These are phyloP conservation scores for Petaurus breviceps DNA, from an alignment of 2,113 vertebrate species.

Conservation along the genomic window DNA sequence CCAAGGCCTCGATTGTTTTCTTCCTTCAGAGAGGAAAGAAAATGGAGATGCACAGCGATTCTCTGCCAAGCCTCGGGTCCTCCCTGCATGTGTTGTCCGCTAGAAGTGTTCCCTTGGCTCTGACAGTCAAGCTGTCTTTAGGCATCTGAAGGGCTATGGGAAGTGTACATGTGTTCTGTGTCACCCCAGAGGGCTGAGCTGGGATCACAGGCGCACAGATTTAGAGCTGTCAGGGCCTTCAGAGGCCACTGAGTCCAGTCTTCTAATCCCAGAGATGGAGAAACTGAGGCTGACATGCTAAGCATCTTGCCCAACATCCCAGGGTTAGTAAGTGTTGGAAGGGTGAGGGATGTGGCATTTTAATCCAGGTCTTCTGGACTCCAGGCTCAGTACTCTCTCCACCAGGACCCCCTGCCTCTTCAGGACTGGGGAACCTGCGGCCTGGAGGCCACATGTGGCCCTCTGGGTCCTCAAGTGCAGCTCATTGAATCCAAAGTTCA, in stretches of 20 bases:
- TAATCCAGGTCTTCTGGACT: conserved; percentile 1
- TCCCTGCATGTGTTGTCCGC: background rate
- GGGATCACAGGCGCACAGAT: background rate
- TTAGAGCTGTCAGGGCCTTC: background rate
- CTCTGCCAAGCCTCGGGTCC: background rate
- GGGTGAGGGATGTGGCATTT: background rate
- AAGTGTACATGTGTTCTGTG: background rate
- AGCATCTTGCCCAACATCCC: background rate
- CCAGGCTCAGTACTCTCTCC: background rate
- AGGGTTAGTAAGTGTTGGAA: background rate
- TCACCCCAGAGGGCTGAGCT: background rate
- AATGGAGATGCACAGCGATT: background rate
- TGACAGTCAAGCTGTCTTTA: background rate
- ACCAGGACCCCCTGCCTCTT: background rate
- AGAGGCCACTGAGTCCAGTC: background rate
- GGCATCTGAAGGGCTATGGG: background rate
- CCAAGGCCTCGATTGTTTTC: background rate
- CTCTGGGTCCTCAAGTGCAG: no score
- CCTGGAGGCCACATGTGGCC: background rate
- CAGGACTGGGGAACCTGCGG: background rate
- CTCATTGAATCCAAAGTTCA: no score
- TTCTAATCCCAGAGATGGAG: background rate
- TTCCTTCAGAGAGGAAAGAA: background rate
- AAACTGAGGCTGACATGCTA: conserved; percentile 17
- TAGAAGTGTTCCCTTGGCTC: background rate